Evolutionary conservation across 2,113 vertebrate genomes (phyloP), one percentile per base, ranked within the genome.

Genomic region (Semicossyphus pulcher): DNA sequence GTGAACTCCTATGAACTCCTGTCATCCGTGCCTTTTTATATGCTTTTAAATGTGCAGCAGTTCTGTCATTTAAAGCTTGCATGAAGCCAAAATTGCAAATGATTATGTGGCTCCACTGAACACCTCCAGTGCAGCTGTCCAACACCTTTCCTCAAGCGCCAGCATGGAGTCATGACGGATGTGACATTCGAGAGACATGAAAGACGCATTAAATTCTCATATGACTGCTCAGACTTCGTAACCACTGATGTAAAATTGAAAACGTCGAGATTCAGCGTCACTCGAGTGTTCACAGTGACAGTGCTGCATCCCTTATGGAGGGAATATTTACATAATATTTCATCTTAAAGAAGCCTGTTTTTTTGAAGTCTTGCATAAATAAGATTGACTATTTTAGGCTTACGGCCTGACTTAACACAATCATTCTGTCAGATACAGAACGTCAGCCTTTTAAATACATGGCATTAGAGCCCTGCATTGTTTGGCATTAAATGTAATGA

Each of bases 71-170:
- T 58, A 71, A 78, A 65, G 29, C 53, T 36, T n/a, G 51, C 47
- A 65, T 74, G 58, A 39, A 76, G 66, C 29, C 48, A 37, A 41
- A 49, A 20, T 78, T 32, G 47, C n/a, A 34, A 62, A 77, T 78
- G 37, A 76, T 76, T 15, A 77, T 59, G 57, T 69, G 41, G 62
- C 57, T 23, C 11, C 23, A 10, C 31, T 3, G 26, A 63, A 75
- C 76, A 80, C 59, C 71, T 71, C 60, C 76, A 52, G 64, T 80
- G 68, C 68, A 77, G 78, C 75, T 81, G 77, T 66, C 59, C 32
- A 58, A 81, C 71, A 79, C 68, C 26, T 72, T 39, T 54, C 20
- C 63, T 64, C 52, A 7, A 31, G 29, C 34, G 0, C 21, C 36
- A 58, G 23, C 51, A 20, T n/a, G n/a, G n/a, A n/a, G n/a, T n/a